Conservation (phyloP, 2,113 vertebrate species). For the Noturus placidus region DNA sequence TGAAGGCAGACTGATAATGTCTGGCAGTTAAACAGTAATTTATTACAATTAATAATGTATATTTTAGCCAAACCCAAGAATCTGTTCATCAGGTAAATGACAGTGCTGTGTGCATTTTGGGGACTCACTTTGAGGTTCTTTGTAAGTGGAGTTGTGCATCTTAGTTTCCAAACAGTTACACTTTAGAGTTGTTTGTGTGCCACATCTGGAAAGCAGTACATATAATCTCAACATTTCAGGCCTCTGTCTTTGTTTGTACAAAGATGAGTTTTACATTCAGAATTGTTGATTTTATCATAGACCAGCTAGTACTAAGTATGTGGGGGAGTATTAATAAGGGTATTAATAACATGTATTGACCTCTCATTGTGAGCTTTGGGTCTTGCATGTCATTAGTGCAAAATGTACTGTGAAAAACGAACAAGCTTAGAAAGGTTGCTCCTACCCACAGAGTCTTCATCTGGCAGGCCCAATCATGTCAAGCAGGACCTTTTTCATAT, state of each 20-base stretch:
- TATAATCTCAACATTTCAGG: not conserved
- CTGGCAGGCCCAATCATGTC: slow-evolving; percentile 42
- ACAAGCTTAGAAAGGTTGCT: not conserved
- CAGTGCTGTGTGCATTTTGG: not conserved
- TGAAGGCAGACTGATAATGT: not conserved
- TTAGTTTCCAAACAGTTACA: not conserved
- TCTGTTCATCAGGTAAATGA: not conserved
- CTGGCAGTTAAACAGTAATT: slow-evolving; percentile 11
- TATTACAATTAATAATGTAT: not conserved
- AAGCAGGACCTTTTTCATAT: slow-evolving; percentile 60
- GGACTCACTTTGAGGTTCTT: not conserved
- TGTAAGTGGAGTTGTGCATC: not conserved
- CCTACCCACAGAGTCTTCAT: slow-evolving; percentile 32
- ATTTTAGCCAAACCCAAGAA: not conserved
- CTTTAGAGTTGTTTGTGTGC: not conserved
- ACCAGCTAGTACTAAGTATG: not conserved
- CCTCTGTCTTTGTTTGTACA: not conserved
- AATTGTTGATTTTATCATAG: not conserved
- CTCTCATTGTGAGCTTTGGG: slow-evolving; percentile 1
- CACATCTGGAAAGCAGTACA: not conserved
- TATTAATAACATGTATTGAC: too few relatives aligned
- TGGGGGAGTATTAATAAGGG: not conserved
- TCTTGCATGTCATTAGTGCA: not conserved
- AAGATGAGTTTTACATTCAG: not conserved
- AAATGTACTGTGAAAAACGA: slow-evolving; percentile 27